A percentile compares a stretch with the other conserved stretches of the same genome.
Evolutionary conservation across 2,888 invertebrate genomes (phyloP).

Genomic region (Ditylenchus weischeri): DNA sequence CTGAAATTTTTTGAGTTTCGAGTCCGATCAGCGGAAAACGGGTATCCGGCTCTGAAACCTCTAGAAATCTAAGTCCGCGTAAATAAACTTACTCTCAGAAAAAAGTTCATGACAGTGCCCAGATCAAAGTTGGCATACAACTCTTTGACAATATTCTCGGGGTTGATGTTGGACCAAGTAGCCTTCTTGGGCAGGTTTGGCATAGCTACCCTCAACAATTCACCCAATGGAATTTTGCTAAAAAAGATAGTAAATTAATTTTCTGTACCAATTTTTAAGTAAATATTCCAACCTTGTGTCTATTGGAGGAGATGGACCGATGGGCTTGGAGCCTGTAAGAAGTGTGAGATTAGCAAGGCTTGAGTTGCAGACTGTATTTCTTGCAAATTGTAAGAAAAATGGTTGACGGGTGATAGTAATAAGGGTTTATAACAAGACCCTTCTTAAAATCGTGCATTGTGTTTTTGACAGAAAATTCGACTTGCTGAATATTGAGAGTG

Average conservation of each 20-base stretch:
- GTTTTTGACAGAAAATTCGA: too few species aligned
- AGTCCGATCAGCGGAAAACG: too few species aligned
- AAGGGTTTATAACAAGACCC: too few species aligned
- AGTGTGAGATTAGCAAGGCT: too few species aligned
- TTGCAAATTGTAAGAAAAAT: too few species aligned
- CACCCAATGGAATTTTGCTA: constrained; percentile 28
- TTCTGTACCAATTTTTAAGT: not conserved
- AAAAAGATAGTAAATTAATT: constrained; percentile 3
- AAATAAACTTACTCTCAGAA: constrained; percentile 25
- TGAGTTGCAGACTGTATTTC: too few species aligned
- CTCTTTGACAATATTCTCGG: constrained; percentile 28
- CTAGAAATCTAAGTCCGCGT: not conserved
- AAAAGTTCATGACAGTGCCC: constrained; percentile 42
- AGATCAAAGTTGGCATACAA: constrained; percentile 32
- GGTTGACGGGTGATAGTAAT: too few species aligned
- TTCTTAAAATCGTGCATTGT: too few species aligned
- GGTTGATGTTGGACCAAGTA: constrained; percentile 38
- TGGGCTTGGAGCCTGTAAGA: constrained; percentile 69
- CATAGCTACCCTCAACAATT: constrained; percentile 21
- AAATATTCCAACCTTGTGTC: constrained; percentile 16
- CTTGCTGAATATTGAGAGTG: too few species aligned
- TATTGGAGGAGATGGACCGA: constrained; percentile 38
- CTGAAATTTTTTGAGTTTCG: too few species aligned
- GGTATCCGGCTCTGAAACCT: too few species aligned
- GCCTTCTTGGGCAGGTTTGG: constrained; percentile 32